A percentile compares a stretch with the other conserved stretches of the same genome.
Conservation (phyloP, 2,888 invertebrate genomes). For the Patella ulyssiponensis region DNA sequence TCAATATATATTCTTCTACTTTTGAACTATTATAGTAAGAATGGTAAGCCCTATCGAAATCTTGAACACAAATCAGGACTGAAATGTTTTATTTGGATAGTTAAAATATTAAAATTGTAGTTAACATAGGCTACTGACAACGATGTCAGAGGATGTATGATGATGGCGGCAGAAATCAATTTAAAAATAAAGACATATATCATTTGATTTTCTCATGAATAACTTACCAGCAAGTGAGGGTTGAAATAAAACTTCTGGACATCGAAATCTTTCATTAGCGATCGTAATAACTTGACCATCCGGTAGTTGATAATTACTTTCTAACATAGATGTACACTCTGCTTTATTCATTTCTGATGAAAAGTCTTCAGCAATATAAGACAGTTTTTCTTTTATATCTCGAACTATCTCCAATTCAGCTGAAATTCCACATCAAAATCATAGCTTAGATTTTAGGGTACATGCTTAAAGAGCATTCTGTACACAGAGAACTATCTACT, state of each 20-base stretch:
- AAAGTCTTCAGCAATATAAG: slow-evolving; percentile 49
- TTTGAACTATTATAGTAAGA: no score
- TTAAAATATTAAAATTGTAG: no score
- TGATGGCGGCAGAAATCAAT: neutral
- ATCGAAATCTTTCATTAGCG: neutral
- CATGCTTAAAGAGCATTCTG: no score
- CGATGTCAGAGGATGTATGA: no score
- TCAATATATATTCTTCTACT: no score
- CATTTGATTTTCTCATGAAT: neutral
- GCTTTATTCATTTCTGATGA: slow-evolving; percentile 45
- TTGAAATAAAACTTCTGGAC: neutral
- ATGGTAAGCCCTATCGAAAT: no score
- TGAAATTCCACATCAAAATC: neutral
- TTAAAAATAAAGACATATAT: no score
- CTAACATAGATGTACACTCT: neutral
- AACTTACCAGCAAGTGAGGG: neutral
- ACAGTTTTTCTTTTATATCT: slow-evolving; percentile 17
- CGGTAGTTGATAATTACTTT: neutral
- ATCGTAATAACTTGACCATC: neutral
- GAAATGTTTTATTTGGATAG: no score
- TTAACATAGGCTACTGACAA: no score
- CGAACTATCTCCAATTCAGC: slow-evolving; percentile 10
- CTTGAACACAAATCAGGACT: no score
- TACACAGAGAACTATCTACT: no score
- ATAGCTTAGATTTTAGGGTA: no score